Evolutionary conservation across 23 tunicate species (phyloP).

Genomic region (Pegea sp.): DNA sequence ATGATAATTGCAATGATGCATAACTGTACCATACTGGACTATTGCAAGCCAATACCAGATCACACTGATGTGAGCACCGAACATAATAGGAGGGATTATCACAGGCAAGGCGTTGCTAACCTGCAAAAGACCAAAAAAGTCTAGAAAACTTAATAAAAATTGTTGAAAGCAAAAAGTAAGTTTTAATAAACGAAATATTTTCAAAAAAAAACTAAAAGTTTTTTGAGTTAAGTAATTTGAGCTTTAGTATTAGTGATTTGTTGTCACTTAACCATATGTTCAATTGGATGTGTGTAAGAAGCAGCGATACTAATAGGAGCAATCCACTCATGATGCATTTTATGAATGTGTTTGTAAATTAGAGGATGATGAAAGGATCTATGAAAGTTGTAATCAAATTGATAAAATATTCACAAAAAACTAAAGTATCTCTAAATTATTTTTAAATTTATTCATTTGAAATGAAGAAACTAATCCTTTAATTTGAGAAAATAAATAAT

Average conservation of each 20-base stretch:
- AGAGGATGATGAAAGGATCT: constrained; percentile 55
- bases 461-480: too few species aligned
- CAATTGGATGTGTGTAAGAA: constrained; percentile 77
- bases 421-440: too few species aligned
- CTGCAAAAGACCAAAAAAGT: too few species aligned
- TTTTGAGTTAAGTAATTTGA: too few species aligned
- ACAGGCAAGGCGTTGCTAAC: constrained; percentile 48
- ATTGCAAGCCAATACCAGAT: constrained; percentile 44
- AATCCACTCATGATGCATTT: constrained; percentile 88
- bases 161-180: too few species aligned
- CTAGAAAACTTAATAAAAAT: too few species aligned
- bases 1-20: constrained; percentile 71
- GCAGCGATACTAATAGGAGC: constrained; percentile 92
- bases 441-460: too few species aligned
- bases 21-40: constrained; percentile 22
- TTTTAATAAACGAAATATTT: too few species aligned
- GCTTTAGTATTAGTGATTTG: neutral
- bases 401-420: neutral
- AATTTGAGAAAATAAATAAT: neutral
- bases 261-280: constrained; percentile 39
- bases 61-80: constrained; percentile 33
- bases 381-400: too few species aligned
- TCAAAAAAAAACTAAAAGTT: too few species aligned
- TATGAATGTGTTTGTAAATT: constrained; percentile 62
- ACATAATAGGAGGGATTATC: constrained; percentile 20